phyloP scores from a whole-genome alignment of 2,888 invertebrate genomes.

The Chymomyza procnemis region DNA sequence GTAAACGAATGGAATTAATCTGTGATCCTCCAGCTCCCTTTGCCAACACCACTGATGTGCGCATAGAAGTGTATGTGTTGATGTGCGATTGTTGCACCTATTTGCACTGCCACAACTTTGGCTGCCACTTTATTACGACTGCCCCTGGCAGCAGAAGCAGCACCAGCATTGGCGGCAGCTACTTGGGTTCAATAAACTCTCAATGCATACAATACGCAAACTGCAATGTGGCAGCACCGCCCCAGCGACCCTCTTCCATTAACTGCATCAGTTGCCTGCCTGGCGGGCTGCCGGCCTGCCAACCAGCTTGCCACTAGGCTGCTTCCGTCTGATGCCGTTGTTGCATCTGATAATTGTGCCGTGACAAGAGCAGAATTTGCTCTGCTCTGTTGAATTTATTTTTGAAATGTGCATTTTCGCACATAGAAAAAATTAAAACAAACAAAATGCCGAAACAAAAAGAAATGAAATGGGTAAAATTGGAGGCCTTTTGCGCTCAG shows the following conservation, averaged over 20 bases:
- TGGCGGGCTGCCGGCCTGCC: too few relatives aligned
- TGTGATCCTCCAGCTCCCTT: too few relatives aligned
- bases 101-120: conserved; percentile 24
- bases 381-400: conserved; percentile 47
- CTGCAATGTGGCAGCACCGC: background rate
- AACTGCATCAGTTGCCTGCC: background rate
- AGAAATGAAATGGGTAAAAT: conserved; percentile 20
- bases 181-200: conserved; percentile 60
- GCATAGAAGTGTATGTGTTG: background rate
- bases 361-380: conserved; percentile 37
- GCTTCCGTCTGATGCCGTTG: conserved; percentile 36
- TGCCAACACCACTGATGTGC: too few relatives aligned
- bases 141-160: conserved; percentile 6
- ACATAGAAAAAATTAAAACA: conserved; percentile 11
- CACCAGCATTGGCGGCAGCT: conserved; percentile 12
- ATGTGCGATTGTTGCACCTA: conserved; percentile 31
- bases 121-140: conserved; percentile 36
- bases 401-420: conserved; percentile 41
- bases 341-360: conserved; percentile 62
- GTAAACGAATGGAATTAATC: too few relatives aligned
- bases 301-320: conserved; percentile 12
- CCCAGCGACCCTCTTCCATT: background rate
- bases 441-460: background rate
- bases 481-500: conserved; percentile 15
- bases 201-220: conserved; percentile 13